A percentile compares a stretch with the other conserved stretches of the same genome.
These are phyloP conservation scores for Sebastes matsubarae DNA, from an alignment of 2,797 vertebrate species.

Conservation along the genomic window DNA sequence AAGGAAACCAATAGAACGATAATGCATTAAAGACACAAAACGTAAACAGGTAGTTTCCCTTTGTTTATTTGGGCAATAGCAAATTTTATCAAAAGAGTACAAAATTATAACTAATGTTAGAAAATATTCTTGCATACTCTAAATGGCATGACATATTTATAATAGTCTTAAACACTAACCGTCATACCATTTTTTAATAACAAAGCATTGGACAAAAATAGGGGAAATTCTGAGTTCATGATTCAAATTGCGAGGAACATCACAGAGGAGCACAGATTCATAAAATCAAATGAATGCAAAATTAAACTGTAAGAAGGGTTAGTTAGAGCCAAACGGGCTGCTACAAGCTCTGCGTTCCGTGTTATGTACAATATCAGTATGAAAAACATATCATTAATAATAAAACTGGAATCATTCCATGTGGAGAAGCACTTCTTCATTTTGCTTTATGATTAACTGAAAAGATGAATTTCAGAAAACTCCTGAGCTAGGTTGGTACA, in stretches of 20 bases:
- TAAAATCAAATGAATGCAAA: neutral
- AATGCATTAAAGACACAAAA: constrained; percentile 16
- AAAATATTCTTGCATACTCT: constrained; percentile 31
- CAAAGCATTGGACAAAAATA: neutral
- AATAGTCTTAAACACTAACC: neutral
- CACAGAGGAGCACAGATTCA: neutral
- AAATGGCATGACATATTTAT: constrained; percentile 1
- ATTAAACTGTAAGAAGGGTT: neutral
- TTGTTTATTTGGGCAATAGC: constrained; percentile 54
- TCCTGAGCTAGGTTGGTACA: constrained; percentile 38
- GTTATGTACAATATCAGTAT: constrained; percentile 23
- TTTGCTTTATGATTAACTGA: constrained; percentile 18
- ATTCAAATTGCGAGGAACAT: neutral
- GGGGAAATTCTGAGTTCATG: neutral
- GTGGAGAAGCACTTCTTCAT: neutral
- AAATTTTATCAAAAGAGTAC: constrained; percentile 41
- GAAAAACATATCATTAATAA: constrained; percentile 9
- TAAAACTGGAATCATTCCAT: neutral
- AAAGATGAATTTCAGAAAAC: constrained; percentile 11
- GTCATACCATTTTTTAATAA: neutral
- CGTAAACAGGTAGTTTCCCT: constrained; percentile 7
- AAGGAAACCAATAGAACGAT: neutral
- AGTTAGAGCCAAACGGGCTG: constrained; percentile 3
- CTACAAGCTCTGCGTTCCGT: constrained; percentile 13
- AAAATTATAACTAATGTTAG: constrained; percentile 46